A percentile compares a stretch with the other conserved stretches of the same genome.
phyloP scores from a whole-genome alignment of 2,888 invertebrate species.

The Cryptophagus acutangulus region DNA sequence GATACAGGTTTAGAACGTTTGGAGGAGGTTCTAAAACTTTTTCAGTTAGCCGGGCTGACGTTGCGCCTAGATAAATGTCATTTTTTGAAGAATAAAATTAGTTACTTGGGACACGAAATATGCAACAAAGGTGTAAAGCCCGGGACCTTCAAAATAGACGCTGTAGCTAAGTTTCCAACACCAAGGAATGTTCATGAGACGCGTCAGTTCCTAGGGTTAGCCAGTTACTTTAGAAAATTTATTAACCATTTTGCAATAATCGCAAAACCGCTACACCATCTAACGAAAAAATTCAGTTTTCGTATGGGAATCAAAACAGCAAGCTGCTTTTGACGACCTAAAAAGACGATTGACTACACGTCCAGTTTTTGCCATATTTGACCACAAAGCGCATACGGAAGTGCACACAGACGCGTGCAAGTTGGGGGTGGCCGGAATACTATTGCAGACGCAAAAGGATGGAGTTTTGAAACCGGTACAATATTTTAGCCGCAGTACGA shows the following conservation, averaged over 20 bases:
- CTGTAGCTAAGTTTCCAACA: conserved; percentile 16
- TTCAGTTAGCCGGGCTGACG: conserved; percentile 15
- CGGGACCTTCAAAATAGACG: conserved; percentile 15
- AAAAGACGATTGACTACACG: conserved; percentile 11
- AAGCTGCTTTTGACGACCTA: conserved; percentile 3
- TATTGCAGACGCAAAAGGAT: conserved; percentile 5
- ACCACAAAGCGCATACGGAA: conserved; percentile 23
- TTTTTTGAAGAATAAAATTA: conserved; percentile 17
- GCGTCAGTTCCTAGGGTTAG: conserved; percentile 15
- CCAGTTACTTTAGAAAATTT: conserved; percentile 19
- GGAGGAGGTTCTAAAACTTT: conserved; percentile 11
- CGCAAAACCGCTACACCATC: conserved; percentile 6
- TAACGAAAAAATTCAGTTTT: conserved; percentile 8
- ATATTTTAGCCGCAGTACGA: conserved; percentile 33
- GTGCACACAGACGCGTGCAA: conserved; percentile 34
- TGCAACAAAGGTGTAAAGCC: conserved; percentile 17
- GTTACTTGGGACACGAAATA: conserved; percentile 15
- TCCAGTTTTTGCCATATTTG: conserved; percentile 27
- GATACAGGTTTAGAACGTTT: conserved; percentile 16
- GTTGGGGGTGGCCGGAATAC: conserved; percentile 23
- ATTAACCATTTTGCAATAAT: conserved; percentile 12
- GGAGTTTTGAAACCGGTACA: conserved; percentile 21
- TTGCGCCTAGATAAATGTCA: conserved; percentile 20
- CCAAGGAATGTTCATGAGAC: conserved; percentile 10
- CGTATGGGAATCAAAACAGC: neutral